Base-by-base conservation (phyloP, 2,797 vertebrate species). In the Vultur gryphus region DNA sequence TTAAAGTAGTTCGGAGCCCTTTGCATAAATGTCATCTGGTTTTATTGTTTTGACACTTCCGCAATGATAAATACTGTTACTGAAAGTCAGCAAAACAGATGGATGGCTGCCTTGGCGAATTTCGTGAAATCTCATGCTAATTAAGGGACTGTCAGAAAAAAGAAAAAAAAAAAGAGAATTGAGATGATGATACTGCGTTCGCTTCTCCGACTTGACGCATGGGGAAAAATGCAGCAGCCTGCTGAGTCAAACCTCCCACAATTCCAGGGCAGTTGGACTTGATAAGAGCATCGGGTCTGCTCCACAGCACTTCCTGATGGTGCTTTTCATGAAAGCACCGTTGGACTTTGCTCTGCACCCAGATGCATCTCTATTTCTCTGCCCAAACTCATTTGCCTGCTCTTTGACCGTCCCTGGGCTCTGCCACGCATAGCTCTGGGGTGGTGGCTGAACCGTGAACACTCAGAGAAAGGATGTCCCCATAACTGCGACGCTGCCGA, bases 11-110 rank as follows among this genome's bases (percentile, higher is more conserved):
- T 95, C 73, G 87, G 72, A 96, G n/a, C 64, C 79, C 82, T 95
- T 94, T 85, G 92, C 93, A 96, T 95, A 96, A 97, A 96, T 86
- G 93, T 95, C 92, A 82, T 89, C 91, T 92, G 93, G 78, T 92
- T 97, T 96, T 92, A 97, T 95, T 97, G 97, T 97, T 97, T 96
- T 97, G 96, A 97, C 97, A 97, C 93, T 94, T 93, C 31, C 8
- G 31, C 89, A 66, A 91, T 66, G 90, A 97, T 96, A 97, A 97
- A 97, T 97, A 97, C 96, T 97, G 95, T 91, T 93, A 64, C 93
- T 96, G 92, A 69, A 94, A 97, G 94, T 95, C 96, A 96, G 82
- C 79, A 92, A 96, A 97, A 81, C 96, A 96, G 96, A 97, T 97
- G 97, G 97, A 96, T 97, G 95, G 79, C 93, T 97, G 95, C 94